phyloP scores from a whole-genome alignment of 2,113 vertebrate genomes.

The Siphamia tubifer region DNA sequence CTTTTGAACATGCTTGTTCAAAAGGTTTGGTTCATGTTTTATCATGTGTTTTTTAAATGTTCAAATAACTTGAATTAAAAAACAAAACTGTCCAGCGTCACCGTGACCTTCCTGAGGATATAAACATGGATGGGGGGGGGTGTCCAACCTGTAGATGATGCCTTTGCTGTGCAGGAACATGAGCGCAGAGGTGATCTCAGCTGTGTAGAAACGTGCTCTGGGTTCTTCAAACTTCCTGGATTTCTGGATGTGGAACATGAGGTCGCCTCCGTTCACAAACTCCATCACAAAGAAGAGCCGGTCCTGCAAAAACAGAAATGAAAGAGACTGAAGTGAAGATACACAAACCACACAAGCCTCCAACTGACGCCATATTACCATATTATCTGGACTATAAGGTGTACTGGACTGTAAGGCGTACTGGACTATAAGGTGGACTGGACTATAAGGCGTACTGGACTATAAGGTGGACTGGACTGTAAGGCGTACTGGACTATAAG shows the following conservation, averaged over 20 bases:
- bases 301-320: conserved; percentile 78
- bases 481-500: too few species aligned
- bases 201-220: conserved; percentile 92
- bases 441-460: too few species aligned
- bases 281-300: conserved; percentile 99
- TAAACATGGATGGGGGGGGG: neutral
- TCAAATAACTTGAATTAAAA: too few species aligned
- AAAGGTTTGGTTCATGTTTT: too few species aligned
- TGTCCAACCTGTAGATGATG: conserved; percentile 92
- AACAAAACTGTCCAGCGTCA: too few species aligned
- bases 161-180: conserved; percentile 95
- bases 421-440: too few species aligned
- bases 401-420: too few species aligned
- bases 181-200: conserved; percentile 95
- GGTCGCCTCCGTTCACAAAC: conserved; percentile 95
- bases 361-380: neutral
- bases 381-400: too few species aligned
- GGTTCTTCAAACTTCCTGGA: conserved; percentile 94
- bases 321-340: conserved; percentile 6
- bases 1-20: too few species aligned
- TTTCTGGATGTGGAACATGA: conserved; percentile 99
- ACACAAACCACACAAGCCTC: neutral
- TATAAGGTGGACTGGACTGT: too few species aligned
- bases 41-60: too few species aligned
- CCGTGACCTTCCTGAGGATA: too few species aligned